Evolutionary conservation across 1,140 invertebrate species (phyloP).

Genomic region (Trigoniulus corallinus): DNA sequence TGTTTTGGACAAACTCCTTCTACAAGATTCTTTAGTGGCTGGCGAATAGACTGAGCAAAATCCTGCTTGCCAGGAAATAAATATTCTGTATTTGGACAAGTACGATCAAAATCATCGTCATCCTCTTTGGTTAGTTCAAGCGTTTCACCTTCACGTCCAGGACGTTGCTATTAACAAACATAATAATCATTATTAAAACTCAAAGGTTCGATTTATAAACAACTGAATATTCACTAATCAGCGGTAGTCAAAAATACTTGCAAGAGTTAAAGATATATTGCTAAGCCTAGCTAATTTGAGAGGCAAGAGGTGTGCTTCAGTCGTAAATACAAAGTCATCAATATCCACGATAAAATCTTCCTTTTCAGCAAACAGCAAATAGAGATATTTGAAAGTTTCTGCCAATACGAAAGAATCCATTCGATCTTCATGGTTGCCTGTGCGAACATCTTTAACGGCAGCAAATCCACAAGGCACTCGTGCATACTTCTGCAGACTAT

Average conservation of each 20-base stretch:
- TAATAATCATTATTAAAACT: too few species aligned
- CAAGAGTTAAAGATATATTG: constrained; percentile 24
- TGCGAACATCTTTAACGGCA: constrained; percentile 87
- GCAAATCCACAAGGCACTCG: constrained; percentile 91
- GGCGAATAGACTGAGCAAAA: constrained; percentile 29
- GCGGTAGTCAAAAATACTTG: too few species aligned
- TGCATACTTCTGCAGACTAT: constrained; percentile 74
- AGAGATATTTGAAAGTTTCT: constrained; percentile 96
- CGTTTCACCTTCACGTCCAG: not conserved
- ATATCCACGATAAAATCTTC: constrained; percentile 72
- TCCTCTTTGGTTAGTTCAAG: constrained; percentile 2
- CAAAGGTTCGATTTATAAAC: too few species aligned
- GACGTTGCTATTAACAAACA: not conserved
- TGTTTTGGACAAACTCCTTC: constrained; percentile 54
- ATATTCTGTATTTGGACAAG: constrained; percentile 69
- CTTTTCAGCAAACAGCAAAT: constrained; percentile 78
- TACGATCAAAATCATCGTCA: constrained; percentile 39
- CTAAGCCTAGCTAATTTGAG: constrained; percentile 48
- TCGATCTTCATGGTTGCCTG: constrained; percentile 73
- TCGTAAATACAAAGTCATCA: constrained; percentile 94
- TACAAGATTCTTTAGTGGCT: constrained; percentile 66
- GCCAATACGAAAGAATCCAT: constrained; percentile 98
- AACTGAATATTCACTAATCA: too few species aligned
- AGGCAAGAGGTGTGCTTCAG: constrained; percentile 89
- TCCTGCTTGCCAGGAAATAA: constrained; percentile 51